Evolutionary conservation across 2,113 vertebrate genomes (phyloP).

Genomic region (Nothoprocta pentlandii): DNA sequence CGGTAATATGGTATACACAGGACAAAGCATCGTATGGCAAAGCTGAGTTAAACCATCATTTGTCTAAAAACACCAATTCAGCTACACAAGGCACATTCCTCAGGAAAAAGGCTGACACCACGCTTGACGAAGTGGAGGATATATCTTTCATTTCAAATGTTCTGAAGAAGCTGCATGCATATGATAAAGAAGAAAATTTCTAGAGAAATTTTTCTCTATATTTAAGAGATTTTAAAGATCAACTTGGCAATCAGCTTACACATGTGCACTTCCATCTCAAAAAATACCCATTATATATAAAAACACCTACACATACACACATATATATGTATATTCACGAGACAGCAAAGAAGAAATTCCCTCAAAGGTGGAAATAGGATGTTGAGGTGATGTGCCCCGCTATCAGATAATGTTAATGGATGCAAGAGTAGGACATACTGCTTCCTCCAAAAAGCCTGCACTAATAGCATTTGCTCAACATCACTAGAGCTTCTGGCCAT

Average conservation of each 20-base stretch:
- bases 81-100: background rate
- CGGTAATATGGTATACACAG: background rate
- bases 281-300: background rate
- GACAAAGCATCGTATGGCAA: background rate
- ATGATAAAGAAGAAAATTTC: background rate
- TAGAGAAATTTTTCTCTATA: background rate
- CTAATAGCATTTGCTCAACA: background rate
- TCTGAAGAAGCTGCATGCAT: background rate
- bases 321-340: background rate
- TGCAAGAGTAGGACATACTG: background rate
- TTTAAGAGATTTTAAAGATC: background rate
- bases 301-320: too few relatives aligned
- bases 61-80: background rate
- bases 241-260: background rate
- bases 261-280: background rate
- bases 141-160: background rate
- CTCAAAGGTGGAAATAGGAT: background rate
- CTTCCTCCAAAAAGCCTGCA: background rate
- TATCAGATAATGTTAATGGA: fast-evolving
- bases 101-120: slow-evolving; percentile 14
- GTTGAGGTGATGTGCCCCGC: background rate
- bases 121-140: background rate
- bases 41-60: background rate
- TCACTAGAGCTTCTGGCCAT: background rate
- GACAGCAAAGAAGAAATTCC: background rate